These are phyloP conservation scores for Brenthis ino DNA, from an alignment of 2,888 invertebrate species.

Conservation along the genomic window DNA sequence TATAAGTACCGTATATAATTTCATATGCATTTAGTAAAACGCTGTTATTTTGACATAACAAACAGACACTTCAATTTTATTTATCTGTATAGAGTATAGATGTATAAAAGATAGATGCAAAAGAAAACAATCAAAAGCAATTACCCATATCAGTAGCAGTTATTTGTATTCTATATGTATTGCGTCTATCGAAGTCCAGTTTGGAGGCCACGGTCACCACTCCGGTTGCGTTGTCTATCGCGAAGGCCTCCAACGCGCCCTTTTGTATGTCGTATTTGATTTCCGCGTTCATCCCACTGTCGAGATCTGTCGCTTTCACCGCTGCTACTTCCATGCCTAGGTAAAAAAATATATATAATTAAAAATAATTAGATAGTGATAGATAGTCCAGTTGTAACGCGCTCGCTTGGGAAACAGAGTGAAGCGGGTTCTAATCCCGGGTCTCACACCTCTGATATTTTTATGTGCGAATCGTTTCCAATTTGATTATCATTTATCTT, in stretches of 20 bases:
- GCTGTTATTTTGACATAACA: no score
- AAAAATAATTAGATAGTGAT: background rate
- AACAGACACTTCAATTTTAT: no score
- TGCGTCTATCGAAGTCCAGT: conserved; percentile 91
- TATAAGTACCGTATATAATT: no score
- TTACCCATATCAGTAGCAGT: conserved; percentile 90
- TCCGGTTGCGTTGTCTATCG: conserved; percentile 89
- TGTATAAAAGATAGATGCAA: no score
- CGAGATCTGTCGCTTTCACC: conserved; percentile 90
- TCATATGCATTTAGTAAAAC: no score
- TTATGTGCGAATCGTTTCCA: no score
- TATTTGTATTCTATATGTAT: conserved; percentile 90
- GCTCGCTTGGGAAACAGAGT: no score
- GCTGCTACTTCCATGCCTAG: conserved; percentile 88
- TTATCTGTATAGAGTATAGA: no score
- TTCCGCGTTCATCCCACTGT: conserved; percentile 93
- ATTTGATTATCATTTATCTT: no score
- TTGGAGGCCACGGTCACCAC: conserved; percentile 88
- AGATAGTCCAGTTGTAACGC: no score
- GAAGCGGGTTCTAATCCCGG: no score
- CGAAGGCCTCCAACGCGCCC: conserved; percentile 93
- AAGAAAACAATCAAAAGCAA: conserved; percentile 20
- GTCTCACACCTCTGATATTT: no score
- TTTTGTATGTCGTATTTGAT: conserved; percentile 91
- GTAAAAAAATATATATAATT: background rate